Conservation (phyloP, 2,113 vertebrate species). For the Seriola rivoliana region DNA sequence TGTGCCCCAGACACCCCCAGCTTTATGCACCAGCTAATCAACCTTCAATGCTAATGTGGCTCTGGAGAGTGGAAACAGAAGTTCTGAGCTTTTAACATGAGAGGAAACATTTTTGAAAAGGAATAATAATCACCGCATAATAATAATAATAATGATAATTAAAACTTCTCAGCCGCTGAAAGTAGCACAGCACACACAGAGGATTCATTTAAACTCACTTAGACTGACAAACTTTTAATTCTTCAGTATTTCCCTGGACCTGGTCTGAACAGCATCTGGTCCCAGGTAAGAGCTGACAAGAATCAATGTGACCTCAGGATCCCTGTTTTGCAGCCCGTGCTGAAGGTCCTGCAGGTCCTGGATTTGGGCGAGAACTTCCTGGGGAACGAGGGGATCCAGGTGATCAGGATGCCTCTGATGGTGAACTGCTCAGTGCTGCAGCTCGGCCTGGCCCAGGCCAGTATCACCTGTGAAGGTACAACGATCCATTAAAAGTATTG, state of each 20-base stretch:
- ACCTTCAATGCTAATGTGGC: conserved; percentile 78
- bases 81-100: conserved; percentile 68
- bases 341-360: conserved; percentile 79
- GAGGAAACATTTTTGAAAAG: conserved; percentile 61
- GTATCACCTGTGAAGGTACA: conserved; percentile 84
- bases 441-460: conserved; percentile 70
- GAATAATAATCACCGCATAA: conserved; percentile 58
- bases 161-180: conserved; percentile 37
- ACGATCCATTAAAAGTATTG: not conserved
- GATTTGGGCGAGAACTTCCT: conserved; percentile 81
- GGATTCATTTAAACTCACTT: not conserved
- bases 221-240: not conserved
- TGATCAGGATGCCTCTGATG: conserved; percentile 81
- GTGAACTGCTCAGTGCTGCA: conserved; percentile 76
- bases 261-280: not conserved
- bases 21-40: conserved; percentile 77
- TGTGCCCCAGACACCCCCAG: conserved; percentile 69
- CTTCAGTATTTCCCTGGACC: not conserved
- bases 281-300: not conserved
- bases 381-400: conserved; percentile 78
- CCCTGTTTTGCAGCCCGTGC: conserved; percentile 71
- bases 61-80: conserved; percentile 75
- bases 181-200: not conserved
- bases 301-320: not conserved
- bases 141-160: conserved; percentile 55